Conservation (phyloP, 2,113 vertebrate genomes). For the Strigops habroptila region DNA sequence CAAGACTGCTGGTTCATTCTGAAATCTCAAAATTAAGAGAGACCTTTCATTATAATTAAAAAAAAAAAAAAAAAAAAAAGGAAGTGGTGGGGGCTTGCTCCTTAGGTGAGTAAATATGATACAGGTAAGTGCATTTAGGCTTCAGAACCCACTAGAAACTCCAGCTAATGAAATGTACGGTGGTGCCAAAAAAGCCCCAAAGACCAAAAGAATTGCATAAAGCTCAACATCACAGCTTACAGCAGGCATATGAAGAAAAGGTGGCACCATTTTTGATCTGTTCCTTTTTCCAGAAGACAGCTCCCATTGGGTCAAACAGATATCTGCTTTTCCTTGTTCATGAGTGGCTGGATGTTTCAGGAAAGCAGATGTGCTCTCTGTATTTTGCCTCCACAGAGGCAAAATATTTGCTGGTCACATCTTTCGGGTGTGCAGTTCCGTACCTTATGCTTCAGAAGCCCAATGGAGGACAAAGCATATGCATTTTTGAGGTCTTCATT, state of each 20-base stretch:
- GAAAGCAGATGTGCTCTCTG: background rate
- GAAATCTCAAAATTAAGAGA: background rate
- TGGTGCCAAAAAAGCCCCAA: background rate
- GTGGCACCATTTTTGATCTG: background rate
- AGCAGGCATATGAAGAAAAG: background rate
- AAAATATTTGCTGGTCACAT: background rate
- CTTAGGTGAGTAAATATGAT: background rate
- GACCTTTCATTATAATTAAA: background rate
- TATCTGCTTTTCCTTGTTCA: background rate
- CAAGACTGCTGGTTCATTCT: background rate
- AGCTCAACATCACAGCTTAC: background rate
- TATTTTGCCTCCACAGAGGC: background rate
- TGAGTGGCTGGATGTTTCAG: background rate
- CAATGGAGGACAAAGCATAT: background rate
- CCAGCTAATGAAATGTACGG: background rate
- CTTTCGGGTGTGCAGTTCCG: background rate
- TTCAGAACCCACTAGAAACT: background rate
- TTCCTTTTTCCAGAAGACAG: background rate
- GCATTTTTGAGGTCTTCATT: background rate
- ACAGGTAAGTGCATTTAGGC: background rate
- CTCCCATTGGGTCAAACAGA: background rate
- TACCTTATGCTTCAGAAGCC: background rate
- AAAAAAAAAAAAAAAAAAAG: background rate
- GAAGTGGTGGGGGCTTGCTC: accelerated
- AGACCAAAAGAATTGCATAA: background rate